A percentile compares a stretch with the other conserved stretches of the same genome.
phyloP scores from a whole-genome alignment of 2,113 vertebrate species.

The Sula dactylatra region DNA sequence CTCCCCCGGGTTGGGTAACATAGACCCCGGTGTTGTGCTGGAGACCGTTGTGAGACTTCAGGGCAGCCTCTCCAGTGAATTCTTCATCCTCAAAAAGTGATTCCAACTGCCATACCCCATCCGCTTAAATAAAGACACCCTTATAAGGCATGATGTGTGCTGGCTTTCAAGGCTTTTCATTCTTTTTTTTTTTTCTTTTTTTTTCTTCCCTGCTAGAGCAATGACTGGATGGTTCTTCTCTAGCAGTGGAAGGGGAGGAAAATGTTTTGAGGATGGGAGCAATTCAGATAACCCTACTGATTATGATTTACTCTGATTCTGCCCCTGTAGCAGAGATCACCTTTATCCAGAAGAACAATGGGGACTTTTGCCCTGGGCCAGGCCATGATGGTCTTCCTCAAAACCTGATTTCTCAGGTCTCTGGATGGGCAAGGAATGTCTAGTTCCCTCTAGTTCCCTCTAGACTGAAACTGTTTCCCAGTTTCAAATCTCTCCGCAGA shows the following conservation, averaged over 20 bases:
- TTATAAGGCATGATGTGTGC: neutral
- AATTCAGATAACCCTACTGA: neutral
- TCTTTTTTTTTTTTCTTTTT: neutral
- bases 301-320: neutral
- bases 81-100: neutral
- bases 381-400: neutral
- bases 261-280: neutral
- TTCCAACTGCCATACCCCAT: neutral
- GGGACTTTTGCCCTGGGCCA: neutral
- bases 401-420: neutral
- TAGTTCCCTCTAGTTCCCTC: neutral
- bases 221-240: neutral
- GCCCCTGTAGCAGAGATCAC: neutral
- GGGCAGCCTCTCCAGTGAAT: neutral
- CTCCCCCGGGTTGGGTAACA: neutral
- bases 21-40: neutral
- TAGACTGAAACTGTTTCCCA: neutral
- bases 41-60: neutral
- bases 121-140: neutral
- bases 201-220: neutral
- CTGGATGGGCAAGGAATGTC: neutral
- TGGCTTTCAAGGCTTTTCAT: constrained; percentile 29
- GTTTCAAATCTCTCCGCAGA: neutral
- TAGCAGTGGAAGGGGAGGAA: neutral
- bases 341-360: neutral